These are phyloP conservation scores for Ficedula albicollis DNA, from an alignment of 2,797 vertebrate species.

Conservation along the genomic window DNA sequence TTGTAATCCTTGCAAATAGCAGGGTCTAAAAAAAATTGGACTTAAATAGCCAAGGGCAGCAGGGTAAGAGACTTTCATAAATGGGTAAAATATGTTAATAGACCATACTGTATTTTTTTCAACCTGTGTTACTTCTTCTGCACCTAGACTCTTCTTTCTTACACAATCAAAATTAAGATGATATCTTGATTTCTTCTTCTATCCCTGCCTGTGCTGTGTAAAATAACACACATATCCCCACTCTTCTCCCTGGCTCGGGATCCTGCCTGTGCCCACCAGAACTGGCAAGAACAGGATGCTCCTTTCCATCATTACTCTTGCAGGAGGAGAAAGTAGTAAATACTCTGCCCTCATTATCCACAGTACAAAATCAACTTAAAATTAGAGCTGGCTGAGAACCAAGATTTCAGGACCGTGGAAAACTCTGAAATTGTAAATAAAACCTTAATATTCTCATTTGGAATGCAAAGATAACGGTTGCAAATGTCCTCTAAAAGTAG, in stretches of 20 bases:
- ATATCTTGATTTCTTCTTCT: not conserved
- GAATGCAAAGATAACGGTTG: not conserved
- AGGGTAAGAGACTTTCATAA: not conserved
- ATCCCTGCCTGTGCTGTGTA: not conserved
- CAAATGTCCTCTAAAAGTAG: not conserved
- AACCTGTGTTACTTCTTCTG: not conserved
- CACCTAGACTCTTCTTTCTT: not conserved
- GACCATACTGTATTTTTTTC: not conserved
- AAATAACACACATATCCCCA: not conserved
- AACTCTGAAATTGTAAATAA: constrained; percentile 19
- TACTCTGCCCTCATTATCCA: not conserved
- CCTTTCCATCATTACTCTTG: not conserved
- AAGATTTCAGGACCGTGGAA: not conserved
- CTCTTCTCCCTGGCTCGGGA: not conserved
- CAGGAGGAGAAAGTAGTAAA: not conserved
- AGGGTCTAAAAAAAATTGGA: not conserved
- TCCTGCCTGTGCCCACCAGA: not conserved
- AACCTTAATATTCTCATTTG: constrained; percentile 1
- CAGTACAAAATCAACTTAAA: not conserved
- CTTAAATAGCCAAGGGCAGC: constrained; percentile 10
- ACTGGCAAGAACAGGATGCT: not conserved
- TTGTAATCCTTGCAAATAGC: not conserved
- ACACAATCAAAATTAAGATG: not conserved
- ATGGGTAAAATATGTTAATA: not conserved
- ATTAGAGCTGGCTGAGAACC: not conserved